Evolutionary conservation across 2,888 invertebrate genomes (phyloP).

Genomic region (Caenorhabditis sp.): DNA sequence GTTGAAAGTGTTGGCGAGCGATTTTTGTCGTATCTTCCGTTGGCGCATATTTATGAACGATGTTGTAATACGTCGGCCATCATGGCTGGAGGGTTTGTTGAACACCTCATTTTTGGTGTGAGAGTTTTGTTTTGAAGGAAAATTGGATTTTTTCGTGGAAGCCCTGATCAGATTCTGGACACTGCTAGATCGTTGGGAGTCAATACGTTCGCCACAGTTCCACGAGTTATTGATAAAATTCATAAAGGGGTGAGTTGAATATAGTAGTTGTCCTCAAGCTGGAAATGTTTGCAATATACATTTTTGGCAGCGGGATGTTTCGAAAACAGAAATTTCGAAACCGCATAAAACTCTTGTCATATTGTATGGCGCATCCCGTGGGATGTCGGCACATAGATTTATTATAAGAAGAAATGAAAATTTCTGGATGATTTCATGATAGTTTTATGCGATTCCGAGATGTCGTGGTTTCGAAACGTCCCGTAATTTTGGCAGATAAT

Average conservation of each 20-base stretch:
- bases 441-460: too few relatives aligned
- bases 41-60: conserved; percentile 37
- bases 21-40: conserved; percentile 29
- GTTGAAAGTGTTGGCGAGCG: conserved; percentile 3
- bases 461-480: too few relatives aligned
- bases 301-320: too few relatives aligned
- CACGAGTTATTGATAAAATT: conserved; percentile 37
- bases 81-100: background rate
- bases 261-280: too few relatives aligned
- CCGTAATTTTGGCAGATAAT: background rate
- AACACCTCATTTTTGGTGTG: background rate
- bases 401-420: too few relatives aligned
- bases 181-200: conserved; percentile 24
- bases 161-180: conserved; percentile 25
- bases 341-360: too few relatives aligned
- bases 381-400: too few relatives aligned
- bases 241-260: conserved; percentile 20
- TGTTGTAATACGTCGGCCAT: background rate
- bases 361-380: too few relatives aligned
- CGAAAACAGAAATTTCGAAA: too few relatives aligned
- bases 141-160: conserved; percentile 33
- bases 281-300: too few relatives aligned
- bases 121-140: conserved; percentile 1
- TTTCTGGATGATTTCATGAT: too few relatives aligned
- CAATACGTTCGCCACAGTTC: conserved; percentile 30